Percentiles rank a stretch among this genome's conserved stretches.
Conservation (phyloP, 2,797 vertebrate genomes). For the Apodemus agrarius region DNA sequence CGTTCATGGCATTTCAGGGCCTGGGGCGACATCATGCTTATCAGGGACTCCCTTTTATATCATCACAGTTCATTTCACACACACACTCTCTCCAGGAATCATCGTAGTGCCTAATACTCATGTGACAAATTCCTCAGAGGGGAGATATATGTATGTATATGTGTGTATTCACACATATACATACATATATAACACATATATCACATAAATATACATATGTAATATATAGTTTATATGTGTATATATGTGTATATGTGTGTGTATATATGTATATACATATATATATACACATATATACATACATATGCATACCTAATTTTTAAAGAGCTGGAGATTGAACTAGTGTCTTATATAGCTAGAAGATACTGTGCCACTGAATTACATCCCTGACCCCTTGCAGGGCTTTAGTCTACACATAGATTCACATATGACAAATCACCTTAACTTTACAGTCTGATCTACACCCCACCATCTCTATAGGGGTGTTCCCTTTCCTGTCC, state of each 20-base stretch:
- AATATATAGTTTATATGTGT: too few relatives aligned
- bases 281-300: background rate
- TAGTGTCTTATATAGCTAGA: background rate
- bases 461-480: background rate
- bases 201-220: too few relatives aligned
- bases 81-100: background rate
- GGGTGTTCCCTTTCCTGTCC: background rate
- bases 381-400: background rate
- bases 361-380: background rate
- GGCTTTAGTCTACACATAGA: background rate
- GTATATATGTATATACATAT: fast-evolving
- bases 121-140: background rate
- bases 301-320: background rate
- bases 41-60: background rate
- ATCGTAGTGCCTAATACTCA: background rate
- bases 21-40: background rate
- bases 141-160: background rate
- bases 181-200: background rate
- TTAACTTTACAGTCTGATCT: background rate
- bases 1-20: background rate
- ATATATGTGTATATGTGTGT: background rate
- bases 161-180: background rate
- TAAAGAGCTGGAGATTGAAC: background rate
- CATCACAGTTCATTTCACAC: background rate
- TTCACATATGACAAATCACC: background rate